These are phyloP conservation scores for Trididemnum miniatum DNA, from an alignment of 23 tunicate genomes.

Conservation along the genomic window DNA sequence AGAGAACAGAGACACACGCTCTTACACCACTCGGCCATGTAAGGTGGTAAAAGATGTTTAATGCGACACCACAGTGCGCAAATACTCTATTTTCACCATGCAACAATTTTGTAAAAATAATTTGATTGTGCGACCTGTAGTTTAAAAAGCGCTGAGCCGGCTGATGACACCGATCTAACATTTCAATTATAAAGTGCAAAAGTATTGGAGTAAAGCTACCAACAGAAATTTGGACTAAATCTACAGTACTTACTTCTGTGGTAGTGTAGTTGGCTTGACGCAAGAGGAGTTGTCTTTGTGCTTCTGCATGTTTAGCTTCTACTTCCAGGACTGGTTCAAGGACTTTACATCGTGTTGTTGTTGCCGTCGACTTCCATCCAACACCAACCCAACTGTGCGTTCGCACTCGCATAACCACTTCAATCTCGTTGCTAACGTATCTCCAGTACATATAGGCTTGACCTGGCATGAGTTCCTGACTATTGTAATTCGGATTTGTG, in stretches of 20 bases:
- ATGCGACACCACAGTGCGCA: too few species aligned
- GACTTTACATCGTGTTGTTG: conserved; percentile 1
- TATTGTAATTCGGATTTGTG: conserved; percentile 17
- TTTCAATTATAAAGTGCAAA: too few species aligned
- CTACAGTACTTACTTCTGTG: not conserved
- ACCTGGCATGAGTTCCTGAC: not conserved
- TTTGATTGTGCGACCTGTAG: too few species aligned
- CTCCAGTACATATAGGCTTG: conserved; percentile 36
- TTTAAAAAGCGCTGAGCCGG: too few species aligned
- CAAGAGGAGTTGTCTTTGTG: not conserved
- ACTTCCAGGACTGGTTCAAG: not conserved
- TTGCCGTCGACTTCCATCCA: conserved; percentile 39
- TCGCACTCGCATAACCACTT: conserved; percentile 22
- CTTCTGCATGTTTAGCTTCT: not conserved
- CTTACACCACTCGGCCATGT: too few species aligned
- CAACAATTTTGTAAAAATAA: too few species aligned
- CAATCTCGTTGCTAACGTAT: conserved; percentile 34
- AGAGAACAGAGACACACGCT: too few species aligned
- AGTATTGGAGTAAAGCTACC: too few species aligned
- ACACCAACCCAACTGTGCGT: conserved; percentile 61
- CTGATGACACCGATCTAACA: too few species aligned
- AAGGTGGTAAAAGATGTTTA: too few species aligned
- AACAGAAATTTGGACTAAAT: too few species aligned
- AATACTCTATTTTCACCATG: too few species aligned
- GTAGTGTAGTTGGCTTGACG: conserved; percentile 14